Conservation (phyloP, 2,888 invertebrate species). For the Macrosiphum euphorbiae region DNA sequence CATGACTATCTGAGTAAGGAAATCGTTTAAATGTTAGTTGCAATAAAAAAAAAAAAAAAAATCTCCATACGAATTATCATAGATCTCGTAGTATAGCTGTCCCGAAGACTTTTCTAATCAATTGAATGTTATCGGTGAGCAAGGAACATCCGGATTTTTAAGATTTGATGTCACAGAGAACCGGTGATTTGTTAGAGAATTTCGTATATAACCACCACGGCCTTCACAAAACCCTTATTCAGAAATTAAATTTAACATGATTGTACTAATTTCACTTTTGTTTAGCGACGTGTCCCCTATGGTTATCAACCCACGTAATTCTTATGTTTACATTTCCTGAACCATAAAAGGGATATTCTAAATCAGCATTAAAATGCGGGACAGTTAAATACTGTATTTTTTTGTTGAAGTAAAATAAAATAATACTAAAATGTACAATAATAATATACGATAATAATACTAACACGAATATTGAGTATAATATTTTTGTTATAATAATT, state of each 20-base stretch:
- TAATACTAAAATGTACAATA: not conserved
- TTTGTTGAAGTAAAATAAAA: not conserved
- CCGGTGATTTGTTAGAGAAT: not conserved
- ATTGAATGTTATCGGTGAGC: no score
- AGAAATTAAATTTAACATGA: not conserved
- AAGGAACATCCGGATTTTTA: not conserved
- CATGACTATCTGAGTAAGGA: not conserved
- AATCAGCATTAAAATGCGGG: constrained; percentile 26
- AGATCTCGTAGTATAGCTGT: not conserved
- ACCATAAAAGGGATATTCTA: not conserved
- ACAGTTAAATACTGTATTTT: constrained; percentile 12
- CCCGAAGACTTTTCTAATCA: not conserved
- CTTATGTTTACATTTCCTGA: constrained; percentile 24
- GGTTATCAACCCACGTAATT: constrained; percentile 36
- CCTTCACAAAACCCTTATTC: not conserved
- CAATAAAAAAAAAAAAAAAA: not conserved
- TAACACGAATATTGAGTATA: not conserved
- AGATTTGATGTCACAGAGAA: not conserved
- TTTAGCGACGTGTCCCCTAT: constrained; percentile 1
- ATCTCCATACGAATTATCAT: not conserved
- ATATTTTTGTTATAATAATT: not conserved
- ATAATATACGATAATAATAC: not conserved
- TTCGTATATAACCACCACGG: not conserved
- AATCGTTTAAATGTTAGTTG: not conserved
- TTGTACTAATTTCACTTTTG: not conserved